These are phyloP conservation scores for Listronotus oregonensis DNA, from an alignment of 1,140 invertebrate genomes.

Conservation along the genomic window DNA sequence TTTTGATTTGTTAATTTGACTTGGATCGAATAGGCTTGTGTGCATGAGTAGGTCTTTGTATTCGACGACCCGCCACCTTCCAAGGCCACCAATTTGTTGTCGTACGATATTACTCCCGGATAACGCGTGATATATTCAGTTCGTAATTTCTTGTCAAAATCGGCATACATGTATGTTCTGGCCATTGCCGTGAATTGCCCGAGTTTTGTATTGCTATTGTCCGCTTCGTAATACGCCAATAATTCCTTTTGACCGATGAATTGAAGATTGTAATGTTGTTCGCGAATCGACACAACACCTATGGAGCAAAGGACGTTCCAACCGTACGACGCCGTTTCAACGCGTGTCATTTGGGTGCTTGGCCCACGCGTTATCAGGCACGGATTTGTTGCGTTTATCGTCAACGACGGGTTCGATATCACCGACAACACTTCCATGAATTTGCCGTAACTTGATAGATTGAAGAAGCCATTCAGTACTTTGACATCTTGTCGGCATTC, in stretches of 20 bases:
- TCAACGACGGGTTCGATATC: background rate
- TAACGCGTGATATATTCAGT: too few relatives aligned
- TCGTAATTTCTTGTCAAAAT: too few relatives aligned
- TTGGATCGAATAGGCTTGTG: slow-evolving; percentile 1
- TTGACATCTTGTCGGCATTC: slow-evolving; percentile 1
- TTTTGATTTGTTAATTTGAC: slow-evolving; percentile 1
- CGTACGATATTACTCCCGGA: too few relatives aligned
- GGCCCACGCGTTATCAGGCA: background rate
- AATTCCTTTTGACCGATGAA: slow-evolving; percentile 1
- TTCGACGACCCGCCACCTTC: too few relatives aligned
- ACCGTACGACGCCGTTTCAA: slow-evolving; percentile 2
- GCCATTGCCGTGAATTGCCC: background rate
- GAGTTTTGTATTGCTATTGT: slow-evolving; percentile 1
- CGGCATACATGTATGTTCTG: too few relatives aligned
- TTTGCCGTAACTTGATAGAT: slow-evolving; percentile 3
- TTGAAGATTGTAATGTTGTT: slow-evolving; percentile 1
- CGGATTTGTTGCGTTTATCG: background rate
- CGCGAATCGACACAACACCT: background rate
- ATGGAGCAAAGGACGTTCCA: background rate
- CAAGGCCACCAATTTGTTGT: too few relatives aligned
- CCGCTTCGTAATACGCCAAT: slow-evolving; percentile 1
- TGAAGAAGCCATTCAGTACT: slow-evolving; percentile 1
- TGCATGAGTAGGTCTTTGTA: slow-evolving; percentile 1
- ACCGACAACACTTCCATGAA: slow-evolving; percentile 7
- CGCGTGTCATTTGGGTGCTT: background rate